Evolutionary conservation across 1,140 invertebrate species (phyloP).

Genomic region (Pseudomyrmex cubaensis): DNA sequence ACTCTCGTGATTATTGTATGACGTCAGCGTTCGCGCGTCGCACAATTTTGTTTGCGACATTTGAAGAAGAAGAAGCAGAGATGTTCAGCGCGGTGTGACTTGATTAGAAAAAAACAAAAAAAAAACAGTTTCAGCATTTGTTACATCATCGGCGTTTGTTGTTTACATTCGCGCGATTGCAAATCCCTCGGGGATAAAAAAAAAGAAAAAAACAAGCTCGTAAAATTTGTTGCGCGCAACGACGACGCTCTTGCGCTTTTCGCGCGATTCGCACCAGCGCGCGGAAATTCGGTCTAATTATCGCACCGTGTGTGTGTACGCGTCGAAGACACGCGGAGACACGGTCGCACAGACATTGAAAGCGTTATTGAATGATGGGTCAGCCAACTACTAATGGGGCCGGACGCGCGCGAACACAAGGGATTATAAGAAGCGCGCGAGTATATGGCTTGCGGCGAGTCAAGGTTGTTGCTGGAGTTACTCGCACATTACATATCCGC

Average conservation of each 20-base stretch:
- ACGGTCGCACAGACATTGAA: constrained; percentile 79
- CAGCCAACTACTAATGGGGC: constrained; percentile 84
- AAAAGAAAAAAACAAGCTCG: neutral
- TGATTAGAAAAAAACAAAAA: too few relatives aligned
- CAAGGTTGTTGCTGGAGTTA: constrained; percentile 74
- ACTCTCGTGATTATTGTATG: neutral
- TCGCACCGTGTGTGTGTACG: constrained; percentile 66
- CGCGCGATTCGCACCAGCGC: neutral
- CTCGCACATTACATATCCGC: constrained; percentile 57
- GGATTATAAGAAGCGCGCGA: constrained; percentile 80
- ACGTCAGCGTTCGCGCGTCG: neutral
- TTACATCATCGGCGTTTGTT: neutral
- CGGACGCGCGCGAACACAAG: constrained; percentile 80
- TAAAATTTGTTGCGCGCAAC: neutral
- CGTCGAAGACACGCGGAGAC: constrained; percentile 57
- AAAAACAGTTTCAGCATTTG: neutral
- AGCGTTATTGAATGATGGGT: constrained; percentile 85
- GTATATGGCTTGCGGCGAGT: constrained; percentile 72
- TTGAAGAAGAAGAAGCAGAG: neutral
- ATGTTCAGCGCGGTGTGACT: too few relatives aligned
- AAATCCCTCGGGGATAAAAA: neutral
- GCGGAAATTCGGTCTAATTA: constrained; percentile 68
- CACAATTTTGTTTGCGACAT: constrained; percentile 13
- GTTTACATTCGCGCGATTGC: neutral
- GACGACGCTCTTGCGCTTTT: neutral